Evolutionary conservation across 2,888 invertebrate species (phyloP).

Genomic region (Drosophila aldrichi): DNA sequence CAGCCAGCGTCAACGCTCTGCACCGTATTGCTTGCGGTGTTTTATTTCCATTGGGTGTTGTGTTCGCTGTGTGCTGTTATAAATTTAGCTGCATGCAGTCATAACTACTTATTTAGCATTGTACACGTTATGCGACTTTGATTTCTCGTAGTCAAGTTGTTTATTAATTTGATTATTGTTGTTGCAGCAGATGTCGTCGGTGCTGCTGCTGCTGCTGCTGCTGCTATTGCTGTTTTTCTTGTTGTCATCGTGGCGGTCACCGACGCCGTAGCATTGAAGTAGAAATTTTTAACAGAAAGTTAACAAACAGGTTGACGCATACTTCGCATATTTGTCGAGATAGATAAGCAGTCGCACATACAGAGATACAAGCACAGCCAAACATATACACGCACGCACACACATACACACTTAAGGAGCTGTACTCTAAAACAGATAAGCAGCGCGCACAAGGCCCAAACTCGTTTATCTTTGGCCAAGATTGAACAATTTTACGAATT

Average conservation of each 20-base stretch:
- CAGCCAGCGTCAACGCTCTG: slow-evolving; percentile 17
- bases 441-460: slow-evolving; percentile 43
- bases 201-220: neutral
- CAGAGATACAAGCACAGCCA: too few species aligned
- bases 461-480: slow-evolving; percentile 73
- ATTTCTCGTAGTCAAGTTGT: slow-evolving; percentile 48
- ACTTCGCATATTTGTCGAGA: slow-evolving; percentile 76
- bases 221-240: slow-evolving; percentile 10
- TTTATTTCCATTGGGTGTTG: slow-evolving; percentile 59
- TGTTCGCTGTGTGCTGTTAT: slow-evolving; percentile 35
- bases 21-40: slow-evolving; percentile 57
- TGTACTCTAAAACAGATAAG: slow-evolving; percentile 51
- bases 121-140: slow-evolving; percentile 63
- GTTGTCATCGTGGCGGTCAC: slow-evolving; percentile 41
- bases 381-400: slow-evolving; percentile 16
- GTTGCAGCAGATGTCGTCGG: slow-evolving; percentile 30
- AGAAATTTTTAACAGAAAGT: slow-evolving; percentile 76
- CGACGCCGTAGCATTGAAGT: slow-evolving; percentile 50
- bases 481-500: slow-evolving; percentile 65
- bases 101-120: slow-evolving; percentile 72
- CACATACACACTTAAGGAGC: slow-evolving; percentile 30
- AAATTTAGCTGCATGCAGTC: slow-evolving; percentile 69
- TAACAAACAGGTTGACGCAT: slow-evolving; percentile 81
- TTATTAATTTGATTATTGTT: slow-evolving; percentile 53
- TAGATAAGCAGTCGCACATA: slow-evolving; percentile 70